These are phyloP conservation scores for Chlorodrepanis virens DNA, from an alignment of 2,113 vertebrate species.

Conservation along the genomic window DNA sequence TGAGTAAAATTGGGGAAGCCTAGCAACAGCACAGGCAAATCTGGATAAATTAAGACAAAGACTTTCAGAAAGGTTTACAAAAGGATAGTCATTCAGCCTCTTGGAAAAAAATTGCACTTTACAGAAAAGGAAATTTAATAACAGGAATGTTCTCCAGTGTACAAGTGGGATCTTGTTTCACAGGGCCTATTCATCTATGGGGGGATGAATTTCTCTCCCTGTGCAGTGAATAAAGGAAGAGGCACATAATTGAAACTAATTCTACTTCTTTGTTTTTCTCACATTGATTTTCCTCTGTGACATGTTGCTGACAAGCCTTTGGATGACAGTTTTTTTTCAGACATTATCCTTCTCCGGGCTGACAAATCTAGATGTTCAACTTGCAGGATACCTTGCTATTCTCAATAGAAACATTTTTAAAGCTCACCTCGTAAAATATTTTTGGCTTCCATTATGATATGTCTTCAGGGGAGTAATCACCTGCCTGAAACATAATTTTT, in stretches of 20 bases:
- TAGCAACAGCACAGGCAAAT: background rate
- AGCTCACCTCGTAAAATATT: constrained; percentile 49
- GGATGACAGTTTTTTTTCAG: background rate
- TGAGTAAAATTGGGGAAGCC: background rate
- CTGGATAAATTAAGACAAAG: background rate
- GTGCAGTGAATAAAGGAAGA: background rate
- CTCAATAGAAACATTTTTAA: constrained; percentile 61
- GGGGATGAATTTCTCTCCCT: background rate
- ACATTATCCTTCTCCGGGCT: background rate
- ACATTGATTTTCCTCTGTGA: background rate
- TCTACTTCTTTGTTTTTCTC: background rate
- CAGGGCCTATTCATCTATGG: background rate
- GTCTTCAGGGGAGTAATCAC: constrained; percentile 47
- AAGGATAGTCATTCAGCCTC: background rate
- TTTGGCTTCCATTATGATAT: constrained; percentile 46
- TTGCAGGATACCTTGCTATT: background rate
- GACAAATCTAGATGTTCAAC: background rate
- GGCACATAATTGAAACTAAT: background rate
- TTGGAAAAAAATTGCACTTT: background rate
- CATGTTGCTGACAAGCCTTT: constrained; percentile 48
- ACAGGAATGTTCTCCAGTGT: background rate
- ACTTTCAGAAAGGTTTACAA: background rate
- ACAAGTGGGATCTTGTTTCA: background rate
- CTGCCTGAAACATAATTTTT: constrained; percentile 57
- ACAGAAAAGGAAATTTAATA: background rate